Evolutionary conservation across 2,888 invertebrate species (phyloP).

Genomic region (Stenolophus ochropezus): DNA sequence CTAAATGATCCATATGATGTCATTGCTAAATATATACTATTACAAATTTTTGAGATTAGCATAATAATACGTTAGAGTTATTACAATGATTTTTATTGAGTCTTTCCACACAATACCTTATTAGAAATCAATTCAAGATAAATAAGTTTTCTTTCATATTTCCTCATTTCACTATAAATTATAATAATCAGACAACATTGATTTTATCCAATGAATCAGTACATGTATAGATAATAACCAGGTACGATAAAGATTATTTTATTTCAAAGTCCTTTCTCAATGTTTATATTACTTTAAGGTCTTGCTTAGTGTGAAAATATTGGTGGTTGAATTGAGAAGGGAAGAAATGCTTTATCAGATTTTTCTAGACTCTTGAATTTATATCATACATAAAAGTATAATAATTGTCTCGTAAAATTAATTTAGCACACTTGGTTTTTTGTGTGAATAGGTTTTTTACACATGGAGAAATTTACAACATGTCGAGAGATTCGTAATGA

Average conservation of each 20-base stretch:
- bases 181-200: background rate
- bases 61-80: background rate
- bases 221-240: too few species aligned
- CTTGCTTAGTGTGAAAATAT: too few species aligned
- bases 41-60: background rate
- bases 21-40: background rate
- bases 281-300: too few species aligned
- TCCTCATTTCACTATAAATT: background rate
- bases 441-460: constrained; percentile 9
- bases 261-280: too few species aligned
- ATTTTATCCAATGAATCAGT: background rate
- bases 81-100: background rate
- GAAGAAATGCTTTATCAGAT: background rate
- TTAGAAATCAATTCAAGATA: too few species aligned
- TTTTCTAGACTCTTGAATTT: background rate
- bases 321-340: background rate
- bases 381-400: constrained; percentile 1
- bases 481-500: constrained; percentile 5
- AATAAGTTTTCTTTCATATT: background rate
- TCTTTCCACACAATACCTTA: too few species aligned
- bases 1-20: background rate
- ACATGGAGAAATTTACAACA: background rate
- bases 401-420: constrained; percentile 25
- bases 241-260: too few species aligned
- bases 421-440: constrained; percentile 10